phyloP scores from a whole-genome alignment of 2,113 vertebrate species.

The Leiothrix lutea region DNA sequence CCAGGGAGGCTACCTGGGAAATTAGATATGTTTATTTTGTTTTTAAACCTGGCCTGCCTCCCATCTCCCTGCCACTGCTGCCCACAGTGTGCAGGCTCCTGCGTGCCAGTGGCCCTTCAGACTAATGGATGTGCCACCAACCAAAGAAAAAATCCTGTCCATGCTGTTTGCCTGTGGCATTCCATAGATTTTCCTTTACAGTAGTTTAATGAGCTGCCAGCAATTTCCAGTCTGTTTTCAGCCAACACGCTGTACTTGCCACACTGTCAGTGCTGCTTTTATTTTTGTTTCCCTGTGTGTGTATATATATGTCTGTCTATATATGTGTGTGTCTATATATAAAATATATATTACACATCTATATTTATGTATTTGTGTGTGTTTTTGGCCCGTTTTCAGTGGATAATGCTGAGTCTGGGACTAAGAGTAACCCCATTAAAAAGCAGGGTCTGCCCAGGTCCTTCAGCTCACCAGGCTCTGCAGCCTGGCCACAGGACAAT shows the following conservation, averaged over 20 bases:
- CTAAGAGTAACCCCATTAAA: neutral
- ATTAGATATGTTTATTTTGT: neutral
- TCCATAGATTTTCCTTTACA: neutral
- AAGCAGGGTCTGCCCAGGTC: neutral
- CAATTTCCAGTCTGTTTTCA: slow-evolving; percentile 6
- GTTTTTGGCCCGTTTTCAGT: neutral
- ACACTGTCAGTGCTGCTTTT: neutral
- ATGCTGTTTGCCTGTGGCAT: neutral
- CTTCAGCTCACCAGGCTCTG: neutral
- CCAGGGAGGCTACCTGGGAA: neutral
- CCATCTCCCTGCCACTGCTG: neutral
- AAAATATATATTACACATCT: neutral
- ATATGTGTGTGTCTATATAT: neutral
- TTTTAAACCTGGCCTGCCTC: neutral
- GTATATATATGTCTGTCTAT: neutral
- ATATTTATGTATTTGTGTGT: neutral
- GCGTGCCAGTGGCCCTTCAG: neutral
- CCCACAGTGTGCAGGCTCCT: neutral
- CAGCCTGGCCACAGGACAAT: neutral
- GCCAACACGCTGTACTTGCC: neutral
- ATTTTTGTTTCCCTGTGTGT: neutral
- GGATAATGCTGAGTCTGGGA: neutral
- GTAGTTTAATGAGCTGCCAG: neutral
- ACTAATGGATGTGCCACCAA: neutral
- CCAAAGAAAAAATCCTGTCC: neutral